Conservation (phyloP, 2,888 invertebrate species). For the Syrphus vitripennis region DNA sequence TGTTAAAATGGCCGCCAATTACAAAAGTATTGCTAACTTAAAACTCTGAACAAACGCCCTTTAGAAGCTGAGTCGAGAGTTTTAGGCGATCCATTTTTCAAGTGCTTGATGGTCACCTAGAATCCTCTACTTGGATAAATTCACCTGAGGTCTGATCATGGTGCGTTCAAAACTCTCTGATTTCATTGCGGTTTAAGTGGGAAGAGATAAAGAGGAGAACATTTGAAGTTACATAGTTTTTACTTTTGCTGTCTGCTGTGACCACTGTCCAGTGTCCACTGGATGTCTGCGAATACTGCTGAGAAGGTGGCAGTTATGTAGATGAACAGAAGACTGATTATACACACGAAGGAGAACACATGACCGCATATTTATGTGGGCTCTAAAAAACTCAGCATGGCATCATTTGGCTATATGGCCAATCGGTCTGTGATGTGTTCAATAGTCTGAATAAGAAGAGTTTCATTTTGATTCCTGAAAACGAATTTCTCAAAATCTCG, state of each 20-base stretch:
- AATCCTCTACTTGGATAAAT: neutral
- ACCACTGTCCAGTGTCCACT: neutral
- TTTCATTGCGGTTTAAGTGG: neutral
- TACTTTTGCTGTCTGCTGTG: neutral
- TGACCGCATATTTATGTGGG: neutral
- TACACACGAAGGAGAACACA: neutral
- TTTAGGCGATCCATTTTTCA: no score
- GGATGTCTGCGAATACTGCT: neutral
- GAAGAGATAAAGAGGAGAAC: neutral
- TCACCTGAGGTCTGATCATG: neutral
- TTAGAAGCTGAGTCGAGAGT: no score
- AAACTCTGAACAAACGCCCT: no score
- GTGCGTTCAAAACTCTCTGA: neutral
- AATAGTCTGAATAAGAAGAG: neutral
- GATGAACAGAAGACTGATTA: slow-evolving; percentile 11
- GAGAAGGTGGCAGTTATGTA: slow-evolving; percentile 1
- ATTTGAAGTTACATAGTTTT: neutral
- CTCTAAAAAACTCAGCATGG: neutral
- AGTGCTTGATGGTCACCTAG: no score
- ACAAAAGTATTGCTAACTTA: no score
- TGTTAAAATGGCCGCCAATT: no score
- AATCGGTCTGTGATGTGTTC: neutral
- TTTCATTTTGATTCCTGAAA: neutral
- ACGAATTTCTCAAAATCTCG: no score
- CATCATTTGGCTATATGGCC: neutral